Evolutionary conservation across 1,140 invertebrate species (phyloP).

Genomic region (Halesus radiatus): DNA sequence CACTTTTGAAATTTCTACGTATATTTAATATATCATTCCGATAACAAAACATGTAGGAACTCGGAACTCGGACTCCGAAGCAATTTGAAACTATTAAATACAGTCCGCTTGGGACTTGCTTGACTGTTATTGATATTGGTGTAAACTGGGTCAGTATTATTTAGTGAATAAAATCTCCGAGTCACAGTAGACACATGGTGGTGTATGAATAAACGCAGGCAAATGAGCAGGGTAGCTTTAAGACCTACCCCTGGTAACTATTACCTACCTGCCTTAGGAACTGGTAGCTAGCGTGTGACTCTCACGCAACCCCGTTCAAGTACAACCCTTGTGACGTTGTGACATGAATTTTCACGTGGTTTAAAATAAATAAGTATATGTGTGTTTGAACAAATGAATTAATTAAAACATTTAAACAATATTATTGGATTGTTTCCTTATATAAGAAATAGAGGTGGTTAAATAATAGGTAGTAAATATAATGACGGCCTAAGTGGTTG

Average conservation of each 20-base stretch:
- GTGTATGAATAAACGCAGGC: not conserved
- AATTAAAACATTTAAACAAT: not conserved
- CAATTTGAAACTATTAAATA: too few species aligned
- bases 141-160: constrained; percentile 11
- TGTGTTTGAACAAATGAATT: not conserved
- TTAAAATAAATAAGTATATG: not conserved
- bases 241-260: not conserved
- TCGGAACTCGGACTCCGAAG: too few species aligned
- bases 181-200: not conserved
- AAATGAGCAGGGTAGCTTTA: not conserved
- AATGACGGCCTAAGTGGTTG: too few species aligned
- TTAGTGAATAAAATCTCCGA: constrained; percentile 19
- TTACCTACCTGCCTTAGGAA: not conserved
- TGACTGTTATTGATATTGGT: constrained; percentile 4
- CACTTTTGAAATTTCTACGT: too few species aligned
- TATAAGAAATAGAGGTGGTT: too few species aligned
- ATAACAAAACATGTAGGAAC: too few species aligned
- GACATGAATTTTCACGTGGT: not conserved
- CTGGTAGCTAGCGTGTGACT: not conserved
- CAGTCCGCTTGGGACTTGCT: too few species aligned
- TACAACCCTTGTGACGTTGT: not conserved
- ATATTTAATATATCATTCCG: too few species aligned
- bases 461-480: too few species aligned
- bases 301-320: constrained; percentile 21
- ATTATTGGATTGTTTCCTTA: too few species aligned